Base-by-base conservation (phyloP, 2,888 invertebrate genomes). In the Epsilonema sp. region DNA sequence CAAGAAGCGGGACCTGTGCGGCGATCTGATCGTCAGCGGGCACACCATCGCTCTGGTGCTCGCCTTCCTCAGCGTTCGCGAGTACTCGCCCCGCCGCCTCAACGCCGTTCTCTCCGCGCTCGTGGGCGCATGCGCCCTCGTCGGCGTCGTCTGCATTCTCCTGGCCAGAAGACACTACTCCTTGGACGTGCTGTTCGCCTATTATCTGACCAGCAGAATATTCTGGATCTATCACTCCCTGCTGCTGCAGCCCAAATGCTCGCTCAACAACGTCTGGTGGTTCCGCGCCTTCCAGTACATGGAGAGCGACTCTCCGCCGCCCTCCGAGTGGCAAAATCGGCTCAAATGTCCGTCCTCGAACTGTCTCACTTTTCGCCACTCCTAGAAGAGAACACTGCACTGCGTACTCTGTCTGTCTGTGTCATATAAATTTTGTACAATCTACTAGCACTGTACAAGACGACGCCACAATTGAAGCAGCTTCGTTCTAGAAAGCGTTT, bases 21-120 rank as follows among this genome's bases (percentile, higher is more conserved):
- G 62, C 5, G 62, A 62, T 51, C 44, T 62, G 31, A 60, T 62
- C 22, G 62, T 62, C 38, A 56, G 56, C 31, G 62, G 62, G 4
- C 62, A 62, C 47, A 62, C 62, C 16, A 40, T 25, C 19, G 31
- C 49, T 3, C 22, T 46, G 19, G 16, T 48, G 20, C 11, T 49
- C n/a, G 5, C 31, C 42, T 39, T 22, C n/a, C 16, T 44, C 11
- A 21, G 23, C 2, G 37, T 49, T 5, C 23, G 26, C 4, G 46
- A 37, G 23, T 49, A 49, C 46, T 21, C 37, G 26, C 42, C 38
- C 38, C 43, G 39, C 8, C 39, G 39, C 20, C 8, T 56, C n/a
- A 37, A 53, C 58, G 2, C 51, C 24, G 5, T 37, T n/a, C 26
- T 47, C 43, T 36, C 39, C 23, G 37, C 38, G 44, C 31, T 48